Evolutionary conservation across 2,888 invertebrate species (phyloP).

Genomic region (Synanthedon formicaeformis): DNA sequence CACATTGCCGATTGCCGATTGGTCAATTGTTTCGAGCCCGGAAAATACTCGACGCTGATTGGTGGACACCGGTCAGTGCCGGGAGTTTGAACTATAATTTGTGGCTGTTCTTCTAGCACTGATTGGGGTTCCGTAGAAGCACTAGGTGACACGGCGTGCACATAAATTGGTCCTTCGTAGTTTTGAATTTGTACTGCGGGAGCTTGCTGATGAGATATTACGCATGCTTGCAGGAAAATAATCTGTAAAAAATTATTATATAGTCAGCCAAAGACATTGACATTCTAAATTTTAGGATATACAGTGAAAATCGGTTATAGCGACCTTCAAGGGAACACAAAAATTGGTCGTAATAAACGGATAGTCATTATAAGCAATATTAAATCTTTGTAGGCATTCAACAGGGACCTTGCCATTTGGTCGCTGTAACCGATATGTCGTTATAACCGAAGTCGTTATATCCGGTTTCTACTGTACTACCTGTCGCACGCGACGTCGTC

Average conservation of each 20-base stretch:
- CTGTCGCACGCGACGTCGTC: no score
- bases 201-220: conserved; percentile 16
- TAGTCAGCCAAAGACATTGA: no score
- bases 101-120: not conserved
- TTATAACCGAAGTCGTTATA: no score
- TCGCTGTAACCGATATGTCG: no score
- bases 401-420: no score
- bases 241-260: conserved; percentile 14
- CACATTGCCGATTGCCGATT: conserved; percentile 6
- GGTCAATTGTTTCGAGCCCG: not conserved
- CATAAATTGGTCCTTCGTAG: conserved; percentile 34
- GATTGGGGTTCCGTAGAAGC: not conserved
- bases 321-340: no score
- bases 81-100: not conserved
- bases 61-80: not conserved
- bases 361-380: no score
- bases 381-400: no score
- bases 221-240: conserved; percentile 12
- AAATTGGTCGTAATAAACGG: no score
- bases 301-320: no score
- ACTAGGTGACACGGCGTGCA: conserved; percentile 7
- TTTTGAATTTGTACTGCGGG: conserved; percentile 31
- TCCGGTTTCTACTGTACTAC: no score
- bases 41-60: not conserved
- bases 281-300: no score